Conservation (phyloP, 2,888 invertebrate species). For the Nycteola revayana region DNA sequence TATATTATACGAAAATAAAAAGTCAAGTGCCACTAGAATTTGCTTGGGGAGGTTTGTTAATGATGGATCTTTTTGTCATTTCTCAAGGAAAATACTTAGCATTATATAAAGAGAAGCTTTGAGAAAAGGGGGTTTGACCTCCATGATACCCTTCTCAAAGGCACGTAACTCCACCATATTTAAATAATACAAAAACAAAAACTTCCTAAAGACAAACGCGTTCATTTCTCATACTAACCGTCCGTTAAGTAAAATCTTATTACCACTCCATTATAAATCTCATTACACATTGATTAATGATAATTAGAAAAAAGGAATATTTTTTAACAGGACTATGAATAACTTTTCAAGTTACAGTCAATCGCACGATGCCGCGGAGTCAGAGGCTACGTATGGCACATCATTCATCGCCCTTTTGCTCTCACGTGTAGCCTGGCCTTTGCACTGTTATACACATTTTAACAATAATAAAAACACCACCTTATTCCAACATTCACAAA, state of each 20-base stretch:
- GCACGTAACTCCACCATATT: too few relatives aligned
- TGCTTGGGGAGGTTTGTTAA: too few relatives aligned
- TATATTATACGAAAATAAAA: too few relatives aligned
- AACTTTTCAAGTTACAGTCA: conserved; percentile 40
- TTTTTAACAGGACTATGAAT: conserved; percentile 45
- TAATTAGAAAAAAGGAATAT: conserved; percentile 30
- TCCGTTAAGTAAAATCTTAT: conserved; percentile 22
- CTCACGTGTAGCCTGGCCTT: conserved; percentile 51
- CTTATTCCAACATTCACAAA: conserved; percentile 13
- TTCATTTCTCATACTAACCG: conserved; percentile 18
- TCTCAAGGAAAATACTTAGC: too few relatives aligned
- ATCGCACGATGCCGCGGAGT: conserved; percentile 55
- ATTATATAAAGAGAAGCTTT: too few relatives aligned
- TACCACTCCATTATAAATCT: conserved; percentile 25
- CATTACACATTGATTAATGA: conserved; percentile 28
- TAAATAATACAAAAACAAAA: too few relatives aligned
- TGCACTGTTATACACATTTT: conserved; percentile 31
- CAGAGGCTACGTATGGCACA: conserved; percentile 70
- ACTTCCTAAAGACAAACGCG: conserved; percentile 1
- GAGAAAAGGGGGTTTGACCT: too few relatives aligned
- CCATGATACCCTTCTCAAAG: too few relatives aligned
- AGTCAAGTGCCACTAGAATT: too few relatives aligned
- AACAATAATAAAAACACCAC: conserved; percentile 26
- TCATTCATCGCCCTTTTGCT: conserved; percentile 70
- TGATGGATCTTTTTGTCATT: too few relatives aligned